Evolutionary conservation across 2,797 vertebrate species (phyloP).

Genomic region (Monodelphis domestica): DNA sequence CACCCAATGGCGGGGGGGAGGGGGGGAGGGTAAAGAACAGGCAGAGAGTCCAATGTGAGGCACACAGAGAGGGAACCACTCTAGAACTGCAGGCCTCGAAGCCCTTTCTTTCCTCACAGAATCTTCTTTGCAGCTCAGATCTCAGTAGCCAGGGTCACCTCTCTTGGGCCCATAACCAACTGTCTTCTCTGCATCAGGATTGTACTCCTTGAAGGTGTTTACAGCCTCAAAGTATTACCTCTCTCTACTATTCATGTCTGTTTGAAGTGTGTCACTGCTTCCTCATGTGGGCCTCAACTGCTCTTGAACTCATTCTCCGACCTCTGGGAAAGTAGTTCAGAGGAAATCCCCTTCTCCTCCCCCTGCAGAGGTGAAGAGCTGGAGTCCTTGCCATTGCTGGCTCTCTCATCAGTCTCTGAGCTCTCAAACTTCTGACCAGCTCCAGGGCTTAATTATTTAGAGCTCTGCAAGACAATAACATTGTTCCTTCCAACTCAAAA

Average conservation of each 20-base stretch:
- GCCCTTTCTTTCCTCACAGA: not conserved
- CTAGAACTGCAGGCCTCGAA: not conserved
- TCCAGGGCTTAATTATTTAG: not conserved
- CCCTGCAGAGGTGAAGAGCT: not conserved
- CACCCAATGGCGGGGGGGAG: not conserved
- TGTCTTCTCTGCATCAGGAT: not conserved
- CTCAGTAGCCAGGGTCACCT: not conserved
- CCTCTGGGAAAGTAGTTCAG: not conserved
- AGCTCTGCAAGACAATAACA: not conserved
- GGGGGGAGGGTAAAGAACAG: too few species aligned
- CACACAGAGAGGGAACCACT: not conserved
- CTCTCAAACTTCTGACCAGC: not conserved
- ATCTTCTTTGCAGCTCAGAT: not conserved
- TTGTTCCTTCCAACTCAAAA: not conserved
- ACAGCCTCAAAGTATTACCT: not conserved
- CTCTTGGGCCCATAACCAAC: not conserved
- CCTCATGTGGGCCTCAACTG: not conserved
- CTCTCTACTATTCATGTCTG: not conserved
- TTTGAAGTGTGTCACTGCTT: not conserved
- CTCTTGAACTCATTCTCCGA: not conserved
- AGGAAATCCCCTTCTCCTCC: not conserved
- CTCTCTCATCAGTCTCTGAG: not conserved
- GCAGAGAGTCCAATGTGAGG: not conserved
- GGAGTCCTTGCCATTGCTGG: not conserved
- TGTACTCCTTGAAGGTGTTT: not conserved